phyloP scores from a whole-genome alignment of 2,113 vertebrate species.

The Tamias sibiricus region DNA sequence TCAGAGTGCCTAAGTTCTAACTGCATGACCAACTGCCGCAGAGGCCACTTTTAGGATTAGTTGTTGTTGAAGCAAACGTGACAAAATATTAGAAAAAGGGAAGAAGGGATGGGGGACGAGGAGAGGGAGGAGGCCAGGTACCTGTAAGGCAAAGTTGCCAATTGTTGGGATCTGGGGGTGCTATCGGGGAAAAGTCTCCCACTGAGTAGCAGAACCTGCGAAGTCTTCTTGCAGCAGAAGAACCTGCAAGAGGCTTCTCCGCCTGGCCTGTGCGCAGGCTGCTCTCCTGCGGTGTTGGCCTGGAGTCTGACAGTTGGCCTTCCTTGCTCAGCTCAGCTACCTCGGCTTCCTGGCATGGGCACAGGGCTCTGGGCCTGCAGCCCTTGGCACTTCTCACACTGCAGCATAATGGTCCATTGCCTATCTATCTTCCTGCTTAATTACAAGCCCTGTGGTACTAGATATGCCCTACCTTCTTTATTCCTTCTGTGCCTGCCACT shows the following conservation, averaged over 20 bases:
- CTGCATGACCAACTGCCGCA: not conserved
- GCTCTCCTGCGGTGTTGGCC: not conserved
- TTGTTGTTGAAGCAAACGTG: not conserved
- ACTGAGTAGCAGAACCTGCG: not conserved
- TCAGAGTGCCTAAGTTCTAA: not conserved
- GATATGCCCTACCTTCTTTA: not conserved
- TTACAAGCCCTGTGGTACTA: not conserved
- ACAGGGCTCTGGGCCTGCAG: not conserved
- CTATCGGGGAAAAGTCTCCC: not conserved
- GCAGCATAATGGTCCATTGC: not conserved
- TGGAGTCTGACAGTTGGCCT: not conserved
- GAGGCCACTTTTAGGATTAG: not conserved
- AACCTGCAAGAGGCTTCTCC: no score
- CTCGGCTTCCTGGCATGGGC: not conserved
- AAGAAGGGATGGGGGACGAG: not conserved
- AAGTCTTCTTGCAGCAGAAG: not conserved
- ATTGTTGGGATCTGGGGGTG: not conserved
- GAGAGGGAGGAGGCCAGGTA: not conserved
- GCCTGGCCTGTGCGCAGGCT: not conserved
- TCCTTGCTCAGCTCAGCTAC: not conserved
- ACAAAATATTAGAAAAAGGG: not conserved
- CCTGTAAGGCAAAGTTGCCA: not conserved
- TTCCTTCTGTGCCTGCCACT: not conserved
- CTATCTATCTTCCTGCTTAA: not conserved
- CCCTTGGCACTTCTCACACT: not conserved